Evolutionary conservation across 2,888 invertebrate genomes (phyloP).

Genomic region (Oxytorus armatus): DNA sequence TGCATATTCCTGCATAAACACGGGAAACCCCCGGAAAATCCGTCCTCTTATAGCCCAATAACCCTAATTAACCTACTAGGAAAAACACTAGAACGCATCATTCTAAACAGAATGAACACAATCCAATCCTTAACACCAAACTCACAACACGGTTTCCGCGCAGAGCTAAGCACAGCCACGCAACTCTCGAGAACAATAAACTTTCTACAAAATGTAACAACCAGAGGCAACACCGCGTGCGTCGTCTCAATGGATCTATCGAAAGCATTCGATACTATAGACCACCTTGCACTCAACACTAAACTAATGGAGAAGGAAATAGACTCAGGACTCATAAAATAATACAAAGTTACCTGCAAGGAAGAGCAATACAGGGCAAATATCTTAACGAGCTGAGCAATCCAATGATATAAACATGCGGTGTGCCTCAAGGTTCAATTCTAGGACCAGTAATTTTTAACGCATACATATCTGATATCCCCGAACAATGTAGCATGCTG

Average conservation of each 20-base stretch:
- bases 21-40: constrained; percentile 40
- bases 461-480: constrained; percentile 27
- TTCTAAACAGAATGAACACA: too few species aligned
- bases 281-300: constrained; percentile 38
- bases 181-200: constrained; percentile 25
- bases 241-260: constrained; percentile 52
- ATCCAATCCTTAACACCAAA: too few species aligned
- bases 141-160: too few species aligned
- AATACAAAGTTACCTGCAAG: constrained; percentile 36
- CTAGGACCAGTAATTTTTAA: constrained; percentile 43
- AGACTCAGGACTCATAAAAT: constrained; percentile 38
- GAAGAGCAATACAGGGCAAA: constrained; percentile 38
- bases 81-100: constrained; percentile 32
- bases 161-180: too few species aligned
- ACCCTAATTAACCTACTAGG: too few species aligned
- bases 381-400: constrained; percentile 38
- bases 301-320: constrained; percentile 35
- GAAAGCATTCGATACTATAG: constrained; percentile 53
- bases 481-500: constrained; percentile 18
- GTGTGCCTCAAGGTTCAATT: constrained; percentile 42
- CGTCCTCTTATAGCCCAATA: too few species aligned
- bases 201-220: too few species aligned
- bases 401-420: constrained; percentile 17
- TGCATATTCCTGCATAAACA: too few species aligned
- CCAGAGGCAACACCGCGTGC: constrained; percentile 13